Percentiles rank a stretch among this genome's conserved stretches.
Evolutionary conservation across 2,797 vertebrate genomes (phyloP).

Genomic region (Lepus oiostolus): DNA sequence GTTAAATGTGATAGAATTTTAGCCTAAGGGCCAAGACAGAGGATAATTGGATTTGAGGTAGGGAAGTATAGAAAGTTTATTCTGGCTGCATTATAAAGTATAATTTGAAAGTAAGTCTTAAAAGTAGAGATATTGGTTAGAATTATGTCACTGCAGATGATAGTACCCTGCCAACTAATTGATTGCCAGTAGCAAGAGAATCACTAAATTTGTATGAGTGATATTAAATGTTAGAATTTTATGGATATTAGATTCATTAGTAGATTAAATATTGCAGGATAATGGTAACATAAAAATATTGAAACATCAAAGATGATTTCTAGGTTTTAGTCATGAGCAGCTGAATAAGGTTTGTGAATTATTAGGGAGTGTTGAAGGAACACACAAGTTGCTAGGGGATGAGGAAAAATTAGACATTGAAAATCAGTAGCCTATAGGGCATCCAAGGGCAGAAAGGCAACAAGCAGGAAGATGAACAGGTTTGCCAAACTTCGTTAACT

Average conservation of each 20-base stretch:
- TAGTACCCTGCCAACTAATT: not conserved
- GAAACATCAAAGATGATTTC: rapidly evolving
- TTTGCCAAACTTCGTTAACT: not conserved
- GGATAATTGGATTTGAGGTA: not conserved
- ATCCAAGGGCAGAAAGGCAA: not conserved
- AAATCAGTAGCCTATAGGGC: not conserved
- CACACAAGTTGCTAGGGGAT: rapidly evolving
- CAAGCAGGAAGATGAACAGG: not conserved
- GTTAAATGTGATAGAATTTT: not conserved
- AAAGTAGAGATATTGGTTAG: not conserved
- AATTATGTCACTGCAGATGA: not conserved
- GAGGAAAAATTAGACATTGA: not conserved
- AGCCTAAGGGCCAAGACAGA: not conserved
- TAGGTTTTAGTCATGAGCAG: not conserved
- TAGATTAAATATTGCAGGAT: not conserved
- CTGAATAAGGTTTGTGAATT: not conserved
- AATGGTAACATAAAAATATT: not conserved
- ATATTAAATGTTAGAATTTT: not conserved
- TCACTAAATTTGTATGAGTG: not conserved
- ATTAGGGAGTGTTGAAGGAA: not conserved
- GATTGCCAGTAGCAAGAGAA: not conserved
- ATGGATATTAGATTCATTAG: not conserved
- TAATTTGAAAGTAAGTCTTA: not conserved
- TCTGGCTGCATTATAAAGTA: not conserved
- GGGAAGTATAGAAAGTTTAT: not conserved